These are phyloP conservation scores for Nasonia oneida DNA, from an alignment of 2,888 invertebrate genomes.

Conservation along the genomic window DNA sequence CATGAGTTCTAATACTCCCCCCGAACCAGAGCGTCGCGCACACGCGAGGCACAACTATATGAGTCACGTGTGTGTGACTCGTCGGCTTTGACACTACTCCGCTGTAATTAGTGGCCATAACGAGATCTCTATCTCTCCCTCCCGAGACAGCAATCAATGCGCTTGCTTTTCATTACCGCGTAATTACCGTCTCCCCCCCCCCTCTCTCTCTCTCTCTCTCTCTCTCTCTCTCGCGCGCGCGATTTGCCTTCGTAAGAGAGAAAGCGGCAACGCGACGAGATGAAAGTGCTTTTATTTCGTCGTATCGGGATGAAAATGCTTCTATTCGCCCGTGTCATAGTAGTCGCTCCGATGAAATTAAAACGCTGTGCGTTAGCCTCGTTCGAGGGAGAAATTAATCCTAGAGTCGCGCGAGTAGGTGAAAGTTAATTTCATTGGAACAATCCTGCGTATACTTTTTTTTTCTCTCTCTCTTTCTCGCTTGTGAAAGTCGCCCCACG, in stretches of 20 bases:
- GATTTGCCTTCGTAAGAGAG: not conserved
- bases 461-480: no score
- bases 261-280: not conserved
- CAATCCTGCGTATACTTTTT: not conserved
- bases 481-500: not conserved
- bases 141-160: not conserved
- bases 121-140: not conserved
- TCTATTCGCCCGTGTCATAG: no score
- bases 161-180: constrained; percentile 9
- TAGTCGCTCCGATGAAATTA: not conserved
- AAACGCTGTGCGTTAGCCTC: not conserved
- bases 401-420: not conserved
- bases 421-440: constrained; percentile 1
- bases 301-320: no score
- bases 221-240: not conserved
- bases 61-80: no score
- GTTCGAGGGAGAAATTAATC: not conserved
- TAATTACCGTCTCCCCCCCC: not conserved
- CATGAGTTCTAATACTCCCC: no score
- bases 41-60: no score
- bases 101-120: not conserved
- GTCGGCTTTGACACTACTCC: no score
- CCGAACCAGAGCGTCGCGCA: no score
- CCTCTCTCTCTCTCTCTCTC: no score
- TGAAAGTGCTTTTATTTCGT: not conserved